Evolutionary conservation across 2,888 invertebrate species (phyloP).

Genomic region (Strigamia crassipes): DNA sequence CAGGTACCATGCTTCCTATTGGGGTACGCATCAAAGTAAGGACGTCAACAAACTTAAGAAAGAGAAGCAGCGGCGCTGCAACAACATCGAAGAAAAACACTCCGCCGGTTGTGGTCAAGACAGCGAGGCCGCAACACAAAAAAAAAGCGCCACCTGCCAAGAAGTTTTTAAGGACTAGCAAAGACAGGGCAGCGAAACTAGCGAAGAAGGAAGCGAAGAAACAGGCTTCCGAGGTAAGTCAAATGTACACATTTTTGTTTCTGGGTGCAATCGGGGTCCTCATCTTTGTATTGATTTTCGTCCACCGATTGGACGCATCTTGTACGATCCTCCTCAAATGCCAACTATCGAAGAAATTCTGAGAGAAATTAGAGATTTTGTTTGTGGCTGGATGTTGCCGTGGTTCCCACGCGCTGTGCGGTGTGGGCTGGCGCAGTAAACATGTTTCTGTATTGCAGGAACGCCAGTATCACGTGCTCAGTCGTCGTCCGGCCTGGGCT

Average conservation of each 20-base stretch:
- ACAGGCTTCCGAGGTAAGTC: not conserved
- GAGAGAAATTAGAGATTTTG: no score
- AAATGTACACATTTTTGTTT: no score
- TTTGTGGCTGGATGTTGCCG: no score
- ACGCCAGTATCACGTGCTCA: conserved; percentile 32
- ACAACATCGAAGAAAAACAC: not conserved
- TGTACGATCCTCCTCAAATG: no score
- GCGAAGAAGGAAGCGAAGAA: conserved; percentile 1
- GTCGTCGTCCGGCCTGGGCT: conserved; percentile 43
- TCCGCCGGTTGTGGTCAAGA: not conserved
- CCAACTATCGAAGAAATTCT: no score
- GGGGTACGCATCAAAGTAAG: conserved; percentile 36
- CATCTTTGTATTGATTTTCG: no score
- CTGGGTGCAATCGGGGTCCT: no score
- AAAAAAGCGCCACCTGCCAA: not conserved
- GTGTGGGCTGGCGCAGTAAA: not conserved
- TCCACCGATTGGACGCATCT: no score
- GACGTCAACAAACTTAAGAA: not conserved
- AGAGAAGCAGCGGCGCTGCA: not conserved
- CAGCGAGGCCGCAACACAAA: not conserved
- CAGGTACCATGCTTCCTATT: conserved; percentile 25
- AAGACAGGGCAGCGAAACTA: conserved; percentile 5
- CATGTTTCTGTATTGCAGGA: not conserved
- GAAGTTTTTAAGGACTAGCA: not conserved
- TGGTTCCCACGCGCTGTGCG: no score